Base-by-base conservation (phyloP, 2,888 invertebrate genomes). In the Volucella inflata region DNA sequence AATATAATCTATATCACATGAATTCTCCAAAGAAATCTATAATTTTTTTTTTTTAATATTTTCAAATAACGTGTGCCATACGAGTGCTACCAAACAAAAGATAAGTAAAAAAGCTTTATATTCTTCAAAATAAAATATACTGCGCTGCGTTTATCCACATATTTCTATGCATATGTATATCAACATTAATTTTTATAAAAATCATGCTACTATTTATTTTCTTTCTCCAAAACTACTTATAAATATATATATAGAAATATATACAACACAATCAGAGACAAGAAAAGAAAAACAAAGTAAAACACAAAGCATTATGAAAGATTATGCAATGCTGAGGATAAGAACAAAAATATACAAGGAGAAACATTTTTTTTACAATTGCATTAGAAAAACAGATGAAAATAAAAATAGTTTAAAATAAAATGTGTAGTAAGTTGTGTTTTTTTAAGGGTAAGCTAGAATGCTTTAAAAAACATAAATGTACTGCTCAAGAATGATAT, bases 371-470 rank as follows among this genome's bases (percentile, higher is more conserved):
- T 80, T 78, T 82, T 81, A 76, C 42, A 75, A 64, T 80, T 53
- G 78, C 78, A 89, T 85, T 89, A 88, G 87, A 80, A 87, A 65
- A 75, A 81, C 16, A 88, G 48, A 88, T 85, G 87, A 88, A 88
- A 80, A 87, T 88, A 87, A 84, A 88, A 88, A 87, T 88, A 87
- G 38, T 51, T 59, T 17, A 17, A 44, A 38, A 81, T 65, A 71
- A 70, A 64, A 55, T 68, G 71, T 82, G 44, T 59, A 12, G 51
- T 59, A 46, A 59, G 4, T 60, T 60, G 71, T 77, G 71, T 76
- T 71, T 38, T 71, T 44, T 78, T 62, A 10, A 36, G 38, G 44
- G 71, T 71, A 64, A 40, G 48, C 62, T 77, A 48, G 55, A 40
- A 60, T 60, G 48, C n/a, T 55, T 55, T 14, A 21, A 65, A 53